A percentile compares a stretch with the other conserved stretches of the same genome.
Evolutionary conservation across 2,888 invertebrate species (phyloP).

Genomic region (Lumbricus terrestris): DNA sequence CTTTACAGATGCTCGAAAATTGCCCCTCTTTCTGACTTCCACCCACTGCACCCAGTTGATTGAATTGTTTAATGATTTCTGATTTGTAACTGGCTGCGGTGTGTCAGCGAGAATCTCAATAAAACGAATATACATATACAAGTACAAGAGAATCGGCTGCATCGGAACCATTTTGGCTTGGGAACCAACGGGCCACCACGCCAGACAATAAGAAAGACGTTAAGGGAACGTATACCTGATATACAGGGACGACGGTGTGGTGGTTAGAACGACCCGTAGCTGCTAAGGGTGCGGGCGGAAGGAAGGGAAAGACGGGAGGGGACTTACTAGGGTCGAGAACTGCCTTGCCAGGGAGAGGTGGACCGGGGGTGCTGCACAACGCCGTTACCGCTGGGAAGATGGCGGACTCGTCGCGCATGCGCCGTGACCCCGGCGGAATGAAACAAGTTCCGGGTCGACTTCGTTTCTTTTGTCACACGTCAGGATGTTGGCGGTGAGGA

Average conservation of each 20-base stretch:
- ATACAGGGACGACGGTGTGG: too few relatives aligned
- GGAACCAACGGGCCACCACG: neutral
- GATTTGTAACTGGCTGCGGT: too few relatives aligned
- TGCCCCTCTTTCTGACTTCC: too few relatives aligned
- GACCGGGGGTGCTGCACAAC: neutral
- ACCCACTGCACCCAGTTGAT: too few relatives aligned
- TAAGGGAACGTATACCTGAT: neutral
- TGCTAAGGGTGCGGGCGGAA: neutral
- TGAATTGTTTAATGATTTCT: too few relatives aligned
- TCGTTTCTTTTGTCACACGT: neutral
- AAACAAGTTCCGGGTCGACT: neutral
- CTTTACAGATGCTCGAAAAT: too few relatives aligned
- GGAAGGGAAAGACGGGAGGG: neutral
- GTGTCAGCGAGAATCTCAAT: too few relatives aligned
- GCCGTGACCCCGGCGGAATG: neutral
- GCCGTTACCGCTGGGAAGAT: neutral
- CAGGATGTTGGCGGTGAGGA: neutral
- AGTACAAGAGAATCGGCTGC: neutral
- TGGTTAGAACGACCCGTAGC: neutral
- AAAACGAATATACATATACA: too few relatives aligned
- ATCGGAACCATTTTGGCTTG: neutral
- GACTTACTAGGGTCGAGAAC: neutral
- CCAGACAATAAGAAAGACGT: neutral
- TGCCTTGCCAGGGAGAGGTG: neutral
- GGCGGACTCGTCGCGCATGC: neutral